Evolutionary conservation across 2,888 invertebrate species (phyloP).

Genomic region (Trichopria drosophilae): DNA sequence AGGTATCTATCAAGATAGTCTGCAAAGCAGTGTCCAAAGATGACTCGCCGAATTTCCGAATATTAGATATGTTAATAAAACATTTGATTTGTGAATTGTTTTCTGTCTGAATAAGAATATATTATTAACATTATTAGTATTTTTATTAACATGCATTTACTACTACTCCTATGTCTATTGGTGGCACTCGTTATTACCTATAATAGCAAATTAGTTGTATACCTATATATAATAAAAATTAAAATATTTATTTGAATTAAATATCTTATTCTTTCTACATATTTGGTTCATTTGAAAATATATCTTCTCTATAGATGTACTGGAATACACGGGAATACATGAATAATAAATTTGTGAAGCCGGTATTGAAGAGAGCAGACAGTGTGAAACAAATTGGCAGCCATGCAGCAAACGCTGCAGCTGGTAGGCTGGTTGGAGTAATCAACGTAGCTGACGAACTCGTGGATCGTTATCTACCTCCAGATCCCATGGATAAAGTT

Average conservation of each 20-base stretch:
- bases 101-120: too few relatives aligned
- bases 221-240: slow-evolving; percentile 7
- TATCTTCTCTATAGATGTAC: slow-evolving; percentile 68
- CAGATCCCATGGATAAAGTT: slow-evolving; percentile 66
- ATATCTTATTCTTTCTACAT: not conserved
- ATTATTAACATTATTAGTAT: too few relatives aligned
- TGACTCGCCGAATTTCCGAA: too few relatives aligned
- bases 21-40: too few relatives aligned
- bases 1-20: too few relatives aligned
- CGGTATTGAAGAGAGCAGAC: slow-evolving; percentile 77
- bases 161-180: too few relatives aligned
- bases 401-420: slow-evolving; percentile 74
- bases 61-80: too few relatives aligned
- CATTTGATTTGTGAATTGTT: too few relatives aligned
- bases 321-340: slow-evolving; percentile 79
- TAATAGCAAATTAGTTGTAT: too few relatives aligned
- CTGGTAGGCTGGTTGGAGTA: slow-evolving; percentile 74
- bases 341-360: slow-evolving; percentile 65
- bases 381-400: slow-evolving; percentile 81
- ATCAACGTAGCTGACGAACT: slow-evolving; percentile 78
- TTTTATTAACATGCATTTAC: too few relatives aligned
- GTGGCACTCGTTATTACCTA: too few relatives aligned
- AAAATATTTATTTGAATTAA: not conserved
- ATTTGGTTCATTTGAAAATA: not conserved
- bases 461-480: slow-evolving; percentile 79